phyloP scores from a whole-genome alignment of 2,113 vertebrate genomes.

The Picathartes gymnocephalus region DNA sequence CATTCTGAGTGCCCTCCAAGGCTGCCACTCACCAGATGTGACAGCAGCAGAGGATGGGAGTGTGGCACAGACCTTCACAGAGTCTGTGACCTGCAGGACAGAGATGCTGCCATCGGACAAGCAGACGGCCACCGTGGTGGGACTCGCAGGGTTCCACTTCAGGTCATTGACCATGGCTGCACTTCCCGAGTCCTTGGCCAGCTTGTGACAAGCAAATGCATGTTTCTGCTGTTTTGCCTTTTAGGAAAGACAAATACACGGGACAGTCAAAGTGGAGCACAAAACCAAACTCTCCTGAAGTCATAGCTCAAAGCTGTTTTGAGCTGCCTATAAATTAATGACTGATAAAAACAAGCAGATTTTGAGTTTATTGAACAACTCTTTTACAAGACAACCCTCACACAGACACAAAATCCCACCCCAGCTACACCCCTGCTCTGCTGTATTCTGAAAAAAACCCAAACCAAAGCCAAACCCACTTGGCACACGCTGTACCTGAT shows the following conservation, averaged over 20 bases:
- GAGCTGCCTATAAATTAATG: neutral
- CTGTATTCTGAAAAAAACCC: neutral
- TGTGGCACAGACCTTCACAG: slow-evolving; percentile 73
- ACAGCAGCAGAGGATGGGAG: slow-evolving; percentile 81
- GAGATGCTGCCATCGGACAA: slow-evolving; percentile 87
- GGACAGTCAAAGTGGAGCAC: neutral
- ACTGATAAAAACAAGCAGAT: neutral
- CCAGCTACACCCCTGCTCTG: neutral
- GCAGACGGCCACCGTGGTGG: slow-evolving; percentile 81
- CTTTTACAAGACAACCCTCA: neutral
- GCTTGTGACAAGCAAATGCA: slow-evolving; percentile 81
- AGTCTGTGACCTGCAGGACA: slow-evolving; percentile 85
- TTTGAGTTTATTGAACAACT: neutral
- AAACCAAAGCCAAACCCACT: neutral
- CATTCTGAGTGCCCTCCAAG: neutral
- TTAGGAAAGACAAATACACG: neutral
- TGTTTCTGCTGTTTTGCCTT: slow-evolving; percentile 84
- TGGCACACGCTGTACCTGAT: slow-evolving; percentile 75
- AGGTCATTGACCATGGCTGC: slow-evolving; percentile 79
- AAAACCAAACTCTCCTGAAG: neutral
- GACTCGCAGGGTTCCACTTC: slow-evolving; percentile 88
- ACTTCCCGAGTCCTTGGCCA: slow-evolving; percentile 60
- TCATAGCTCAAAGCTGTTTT: neutral
- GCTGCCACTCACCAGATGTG: slow-evolving; percentile 83
- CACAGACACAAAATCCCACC: neutral